Conservation (phyloP, 2,888 invertebrate genomes). For the Cistogaster globosa region DNA sequence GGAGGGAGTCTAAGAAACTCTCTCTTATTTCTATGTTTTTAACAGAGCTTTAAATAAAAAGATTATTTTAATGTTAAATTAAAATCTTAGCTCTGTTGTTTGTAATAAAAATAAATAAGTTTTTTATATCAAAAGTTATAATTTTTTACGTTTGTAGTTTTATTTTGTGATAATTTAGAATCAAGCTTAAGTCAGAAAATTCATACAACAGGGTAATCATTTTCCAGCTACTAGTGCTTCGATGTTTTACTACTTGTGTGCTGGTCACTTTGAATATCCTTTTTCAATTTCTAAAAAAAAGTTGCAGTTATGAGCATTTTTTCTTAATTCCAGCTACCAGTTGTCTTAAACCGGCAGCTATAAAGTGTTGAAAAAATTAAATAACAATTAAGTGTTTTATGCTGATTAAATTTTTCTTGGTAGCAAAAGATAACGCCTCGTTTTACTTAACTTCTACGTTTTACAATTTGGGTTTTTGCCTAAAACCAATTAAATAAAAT, state of each 20-base stretch:
- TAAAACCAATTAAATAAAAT: slow-evolving; percentile 4
- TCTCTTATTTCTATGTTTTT: too few relatives aligned
- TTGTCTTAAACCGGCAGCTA: slow-evolving; percentile 55
- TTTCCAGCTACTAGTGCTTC: too few relatives aligned
- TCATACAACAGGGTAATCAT: too few relatives aligned
- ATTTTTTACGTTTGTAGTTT: too few relatives aligned
- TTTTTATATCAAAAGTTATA: too few relatives aligned
- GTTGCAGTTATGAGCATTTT: background rate
- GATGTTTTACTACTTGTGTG: background rate
- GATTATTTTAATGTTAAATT: too few relatives aligned
- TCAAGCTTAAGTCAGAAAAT: too few relatives aligned
- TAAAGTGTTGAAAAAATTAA: slow-evolving; percentile 75
- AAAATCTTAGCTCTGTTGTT: too few relatives aligned
- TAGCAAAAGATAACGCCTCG: slow-evolving; percentile 48
- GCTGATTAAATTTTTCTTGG: slow-evolving; percentile 49
- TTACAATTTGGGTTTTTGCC: background rate
- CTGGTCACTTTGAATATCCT: background rate
- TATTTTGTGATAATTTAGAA: too few relatives aligned
- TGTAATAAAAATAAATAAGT: too few relatives aligned
- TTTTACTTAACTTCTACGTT: background rate
- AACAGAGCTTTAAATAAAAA: too few relatives aligned
- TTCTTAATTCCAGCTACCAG: background rate
- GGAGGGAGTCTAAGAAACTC: too few relatives aligned
- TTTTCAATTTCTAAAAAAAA: slow-evolving; percentile 3
- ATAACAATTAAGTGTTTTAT: slow-evolving; percentile 73